These are phyloP conservation scores for Hoplodrina blanda DNA, from an alignment of 2,888 invertebrate species.

Conservation along the genomic window DNA sequence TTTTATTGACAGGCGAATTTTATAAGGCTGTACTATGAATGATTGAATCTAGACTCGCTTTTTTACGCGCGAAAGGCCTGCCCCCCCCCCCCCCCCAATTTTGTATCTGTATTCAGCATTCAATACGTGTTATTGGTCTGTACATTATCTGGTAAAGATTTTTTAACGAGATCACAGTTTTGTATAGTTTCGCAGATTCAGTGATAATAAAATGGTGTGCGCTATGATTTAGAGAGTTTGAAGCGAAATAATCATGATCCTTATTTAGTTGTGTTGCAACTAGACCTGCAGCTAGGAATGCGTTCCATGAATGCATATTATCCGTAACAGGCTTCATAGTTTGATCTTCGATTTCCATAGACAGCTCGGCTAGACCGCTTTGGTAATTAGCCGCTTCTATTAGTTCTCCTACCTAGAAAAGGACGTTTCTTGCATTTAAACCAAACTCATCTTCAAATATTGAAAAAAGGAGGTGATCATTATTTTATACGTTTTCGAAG, in stretches of 20 bases:
- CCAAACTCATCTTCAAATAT: too few relatives aligned
- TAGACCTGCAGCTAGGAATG: neutral
- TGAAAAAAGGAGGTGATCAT: too few relatives aligned
- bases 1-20: too few relatives aligned
- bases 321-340: neutral
- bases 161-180: neutral
- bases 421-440: too few relatives aligned
- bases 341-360: neutral
- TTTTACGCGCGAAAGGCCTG: too few relatives aligned
- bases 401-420: neutral
- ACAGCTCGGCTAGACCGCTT: neutral
- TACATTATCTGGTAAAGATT: neutral
- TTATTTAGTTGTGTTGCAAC: neutral
- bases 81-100: too few relatives aligned
- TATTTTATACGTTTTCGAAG: too few relatives aligned
- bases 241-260: neutral
- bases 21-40: too few relatives aligned
- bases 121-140: too few relatives aligned
- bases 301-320: fast-evolving
- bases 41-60: too few relatives aligned
- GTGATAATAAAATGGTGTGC: slow-evolving; percentile 8
- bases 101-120: too few relatives aligned
- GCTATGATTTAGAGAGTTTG: neutral
- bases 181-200: neutral
- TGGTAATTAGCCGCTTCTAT: neutral